Evolutionary conservation across 1,140 invertebrate species (phyloP).

Genomic region (Drosophila azteca): DNA sequence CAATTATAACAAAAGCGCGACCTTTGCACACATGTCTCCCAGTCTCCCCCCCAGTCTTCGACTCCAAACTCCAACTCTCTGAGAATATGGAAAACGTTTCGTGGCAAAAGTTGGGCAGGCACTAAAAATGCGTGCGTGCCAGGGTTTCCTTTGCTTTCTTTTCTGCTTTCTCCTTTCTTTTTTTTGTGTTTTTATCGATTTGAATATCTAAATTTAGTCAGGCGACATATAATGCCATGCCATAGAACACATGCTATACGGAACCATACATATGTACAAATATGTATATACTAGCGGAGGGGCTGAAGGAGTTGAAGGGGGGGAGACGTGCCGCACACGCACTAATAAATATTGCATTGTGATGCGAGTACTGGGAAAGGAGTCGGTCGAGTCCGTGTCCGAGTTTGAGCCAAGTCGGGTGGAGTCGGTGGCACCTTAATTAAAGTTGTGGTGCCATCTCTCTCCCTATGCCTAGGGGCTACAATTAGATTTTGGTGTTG

Average conservation of each 20-base stretch:
- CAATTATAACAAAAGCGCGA: slow-evolving; percentile 61
- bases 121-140: slow-evolving; percentile 74
- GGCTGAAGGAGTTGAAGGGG: slow-evolving; percentile 27
- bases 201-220: slow-evolving; percentile 74
- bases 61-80: slow-evolving; percentile 13
- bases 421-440: slow-evolving; percentile 53
- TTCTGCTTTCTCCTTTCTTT: slow-evolving; percentile 4
- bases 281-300: slow-evolving; percentile 11
- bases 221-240: slow-evolving; percentile 61
- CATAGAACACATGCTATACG: slow-evolving; percentile 26
- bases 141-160: background rate
- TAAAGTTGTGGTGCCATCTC: slow-evolving; percentile 53
- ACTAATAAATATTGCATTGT: slow-evolving; percentile 76
- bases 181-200: slow-evolving; percentile 66
- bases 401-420: too few species aligned
- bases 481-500: slow-evolving; percentile 60
- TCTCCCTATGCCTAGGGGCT: slow-evolving; percentile 28
- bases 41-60: background rate
- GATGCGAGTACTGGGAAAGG: slow-evolving; percentile 44
- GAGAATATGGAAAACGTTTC: slow-evolving; percentile 9
- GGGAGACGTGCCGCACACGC: slow-evolving; percentile 65
- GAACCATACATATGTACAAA: slow-evolving; percentile 14
- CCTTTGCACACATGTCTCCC: slow-evolving; percentile 38
- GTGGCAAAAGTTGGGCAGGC: slow-evolving; percentile 36
- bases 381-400: background rate